These are phyloP conservation scores for Sisyra terminalis DNA, from an alignment of 2,888 invertebrate genomes.

Conservation along the genomic window DNA sequence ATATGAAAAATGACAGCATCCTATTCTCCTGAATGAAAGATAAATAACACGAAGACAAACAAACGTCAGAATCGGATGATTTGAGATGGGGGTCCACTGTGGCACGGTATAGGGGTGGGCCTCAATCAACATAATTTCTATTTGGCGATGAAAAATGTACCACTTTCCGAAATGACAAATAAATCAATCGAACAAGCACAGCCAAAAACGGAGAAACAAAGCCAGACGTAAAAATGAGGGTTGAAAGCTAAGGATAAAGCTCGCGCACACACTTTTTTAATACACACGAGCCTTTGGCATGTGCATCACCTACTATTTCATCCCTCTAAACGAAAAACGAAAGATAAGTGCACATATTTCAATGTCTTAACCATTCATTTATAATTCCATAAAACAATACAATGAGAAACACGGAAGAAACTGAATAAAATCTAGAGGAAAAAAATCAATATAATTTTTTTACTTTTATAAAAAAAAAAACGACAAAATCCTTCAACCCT, in stretches of 20 bases:
- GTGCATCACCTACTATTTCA: not conserved
- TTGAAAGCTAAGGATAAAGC: not conserved
- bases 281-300: not conserved
- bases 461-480: not conserved
- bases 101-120: no score
- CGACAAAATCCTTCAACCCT: no score
- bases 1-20: constrained; percentile 3
- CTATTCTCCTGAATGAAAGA: not conserved
- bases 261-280: not conserved
- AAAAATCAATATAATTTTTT: constrained; percentile 3
- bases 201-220: not conserved
- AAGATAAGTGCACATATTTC: constrained; percentile 7
- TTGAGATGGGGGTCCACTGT: no score
- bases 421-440: not conserved
- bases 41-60: no score
- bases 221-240: constrained; percentile 1
- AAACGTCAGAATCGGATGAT: no score
- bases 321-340: not conserved
- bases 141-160: constrained; percentile 3
- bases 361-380: constrained; percentile 4
- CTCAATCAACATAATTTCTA: constrained; percentile 4
- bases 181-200: constrained; percentile 7
- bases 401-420: not conserved
- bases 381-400: not conserved
- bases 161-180: constrained; percentile 7